Evolutionary conservation across 1,140 invertebrate genomes (phyloP).

Genomic region (Harpegnathos saltator): DNA sequence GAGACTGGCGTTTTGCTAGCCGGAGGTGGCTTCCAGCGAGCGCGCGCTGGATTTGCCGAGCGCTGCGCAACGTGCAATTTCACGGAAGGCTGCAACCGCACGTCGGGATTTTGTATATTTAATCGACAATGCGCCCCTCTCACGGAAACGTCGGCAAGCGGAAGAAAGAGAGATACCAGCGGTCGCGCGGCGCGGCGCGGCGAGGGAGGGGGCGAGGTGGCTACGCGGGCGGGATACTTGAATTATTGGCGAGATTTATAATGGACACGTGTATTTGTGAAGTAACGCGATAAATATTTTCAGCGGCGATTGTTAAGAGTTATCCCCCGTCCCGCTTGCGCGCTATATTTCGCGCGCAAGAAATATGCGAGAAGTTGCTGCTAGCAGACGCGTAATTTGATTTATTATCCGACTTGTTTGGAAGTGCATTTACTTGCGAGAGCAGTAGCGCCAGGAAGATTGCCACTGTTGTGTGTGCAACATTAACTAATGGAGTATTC

Average conservation of each 20-base stretch:
- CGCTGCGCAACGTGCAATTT: constrained; percentile 49
- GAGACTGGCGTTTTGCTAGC: constrained; percentile 52
- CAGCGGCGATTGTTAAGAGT: background rate
- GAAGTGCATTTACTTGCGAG: background rate
- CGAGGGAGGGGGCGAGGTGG: too few relatives aligned
- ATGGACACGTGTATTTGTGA: background rate
- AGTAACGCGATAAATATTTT: constrained; percentile 2
- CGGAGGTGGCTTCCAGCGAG: too few relatives aligned
- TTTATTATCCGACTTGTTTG: background rate
- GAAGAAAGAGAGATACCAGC: background rate
- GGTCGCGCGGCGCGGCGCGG: too few relatives aligned
- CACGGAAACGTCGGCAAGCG: constrained; percentile 15
- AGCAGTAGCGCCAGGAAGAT: background rate
- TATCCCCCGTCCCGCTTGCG: too few relatives aligned
- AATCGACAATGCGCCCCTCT: constrained; percentile 32
- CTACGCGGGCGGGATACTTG: background rate
- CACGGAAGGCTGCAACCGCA: constrained; percentile 37
- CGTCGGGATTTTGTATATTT: constrained; percentile 56
- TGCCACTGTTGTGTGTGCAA: background rate
- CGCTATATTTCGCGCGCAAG: background rate
- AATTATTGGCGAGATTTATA: background rate
- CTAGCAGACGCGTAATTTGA: background rate
- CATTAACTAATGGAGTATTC: constrained; percentile 16
- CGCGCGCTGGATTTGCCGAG: background rate
- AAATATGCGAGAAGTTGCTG: background rate